phyloP scores from a whole-genome alignment of 1,140 invertebrate genomes.

The Condylostylus longicornis region DNA sequence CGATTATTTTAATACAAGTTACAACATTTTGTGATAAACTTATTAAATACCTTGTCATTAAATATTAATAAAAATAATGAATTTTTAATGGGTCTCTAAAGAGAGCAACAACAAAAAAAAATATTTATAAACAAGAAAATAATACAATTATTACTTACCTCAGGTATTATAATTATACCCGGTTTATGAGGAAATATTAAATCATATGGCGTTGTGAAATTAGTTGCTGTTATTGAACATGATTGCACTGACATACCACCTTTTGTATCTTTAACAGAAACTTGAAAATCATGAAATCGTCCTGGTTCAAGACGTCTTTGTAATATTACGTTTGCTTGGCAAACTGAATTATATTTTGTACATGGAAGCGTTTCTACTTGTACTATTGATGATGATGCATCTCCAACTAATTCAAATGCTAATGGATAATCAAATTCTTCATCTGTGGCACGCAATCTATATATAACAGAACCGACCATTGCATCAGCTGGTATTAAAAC shows the following conservation, averaged over 20 bases:
- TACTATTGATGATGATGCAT: slow-evolving; percentile 51
- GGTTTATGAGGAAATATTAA: slow-evolving; percentile 73
- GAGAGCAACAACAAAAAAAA: too few relatives aligned
- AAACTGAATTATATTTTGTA: slow-evolving; percentile 64
- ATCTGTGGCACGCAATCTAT: slow-evolving; percentile 70
- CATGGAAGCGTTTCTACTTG: slow-evolving; percentile 64
- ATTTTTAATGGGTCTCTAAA: too few relatives aligned
- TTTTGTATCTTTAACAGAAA: slow-evolving; percentile 60
- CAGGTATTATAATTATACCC: slow-evolving; percentile 60
- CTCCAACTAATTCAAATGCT: slow-evolving; percentile 58
- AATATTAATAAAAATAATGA: too few relatives aligned
- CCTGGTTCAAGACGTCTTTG: slow-evolving; percentile 54
- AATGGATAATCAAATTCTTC: slow-evolving; percentile 75
- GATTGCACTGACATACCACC: slow-evolving; percentile 59
- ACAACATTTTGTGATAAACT: too few relatives aligned
- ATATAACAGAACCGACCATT: slow-evolving; percentile 64
- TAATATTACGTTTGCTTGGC: slow-evolving; percentile 69
- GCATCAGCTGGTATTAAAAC: slow-evolving; percentile 68
- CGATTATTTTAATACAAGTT: too few relatives aligned
- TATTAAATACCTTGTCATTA: too few relatives aligned
- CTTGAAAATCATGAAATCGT: slow-evolving; percentile 64
- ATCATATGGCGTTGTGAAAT: slow-evolving; percentile 58
- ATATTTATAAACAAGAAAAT: too few relatives aligned
- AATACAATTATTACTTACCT: slow-evolving; percentile 38
- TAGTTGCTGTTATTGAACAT: slow-evolving; percentile 68